Conservation (phyloP, 2,113 vertebrate species). For the Gyps fulvus region DNA sequence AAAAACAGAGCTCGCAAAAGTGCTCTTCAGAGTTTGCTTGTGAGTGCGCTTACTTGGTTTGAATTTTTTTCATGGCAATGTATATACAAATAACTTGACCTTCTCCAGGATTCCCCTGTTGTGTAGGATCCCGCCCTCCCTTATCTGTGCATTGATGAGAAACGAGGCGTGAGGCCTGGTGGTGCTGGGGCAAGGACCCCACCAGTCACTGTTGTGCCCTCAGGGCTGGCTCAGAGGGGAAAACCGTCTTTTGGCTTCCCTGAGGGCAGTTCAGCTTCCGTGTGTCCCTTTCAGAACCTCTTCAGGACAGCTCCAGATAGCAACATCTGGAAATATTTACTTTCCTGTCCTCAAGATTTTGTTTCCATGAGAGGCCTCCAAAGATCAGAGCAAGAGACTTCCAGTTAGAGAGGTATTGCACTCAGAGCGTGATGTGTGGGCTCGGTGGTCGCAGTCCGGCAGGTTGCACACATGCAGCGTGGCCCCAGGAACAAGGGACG, state of each 20-base stretch:
- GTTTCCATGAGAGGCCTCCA: background rate
- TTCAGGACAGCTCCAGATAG: background rate
- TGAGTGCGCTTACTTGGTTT: background rate
- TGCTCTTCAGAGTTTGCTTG: background rate
- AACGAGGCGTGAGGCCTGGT: background rate
- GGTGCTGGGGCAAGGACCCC: background rate
- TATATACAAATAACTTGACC: background rate
- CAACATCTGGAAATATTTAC: background rate
- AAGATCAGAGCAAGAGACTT: background rate
- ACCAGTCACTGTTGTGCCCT: background rate
- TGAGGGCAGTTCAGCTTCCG: background rate
- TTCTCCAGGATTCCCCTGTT: background rate
- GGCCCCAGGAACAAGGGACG: background rate
- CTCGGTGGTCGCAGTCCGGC: background rate
- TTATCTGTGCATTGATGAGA: background rate
- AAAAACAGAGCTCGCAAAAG: slow-evolving; percentile 28
- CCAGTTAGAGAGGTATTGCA: accelerated
- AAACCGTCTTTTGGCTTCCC: background rate
- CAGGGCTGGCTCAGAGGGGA: background rate
- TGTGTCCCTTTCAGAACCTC: background rate
- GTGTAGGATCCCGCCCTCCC: background rate
- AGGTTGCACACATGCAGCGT: background rate
- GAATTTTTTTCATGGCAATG: background rate
- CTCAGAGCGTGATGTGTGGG: accelerated
- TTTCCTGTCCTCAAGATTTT: background rate